These are phyloP conservation scores for Stichopus horrens DNA, from an alignment of 53 echinoderm and acorn worm genomes.

Conservation along the genomic window DNA sequence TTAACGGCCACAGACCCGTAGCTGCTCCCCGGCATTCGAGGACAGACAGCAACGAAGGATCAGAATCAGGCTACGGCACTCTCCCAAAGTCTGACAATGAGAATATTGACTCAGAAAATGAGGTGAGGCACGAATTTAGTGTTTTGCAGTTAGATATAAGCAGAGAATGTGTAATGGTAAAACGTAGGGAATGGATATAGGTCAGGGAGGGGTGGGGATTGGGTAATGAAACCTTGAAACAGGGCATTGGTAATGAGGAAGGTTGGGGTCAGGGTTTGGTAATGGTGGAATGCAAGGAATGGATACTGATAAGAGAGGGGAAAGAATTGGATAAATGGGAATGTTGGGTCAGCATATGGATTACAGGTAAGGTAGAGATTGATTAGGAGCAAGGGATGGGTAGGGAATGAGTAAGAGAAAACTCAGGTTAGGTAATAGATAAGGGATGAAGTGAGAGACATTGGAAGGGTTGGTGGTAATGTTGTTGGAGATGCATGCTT, in stretches of 20 bases:
- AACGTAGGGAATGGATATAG: not conserved
- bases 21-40: constrained; percentile 56
- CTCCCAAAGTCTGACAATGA: constrained; percentile 85
- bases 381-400: not conserved
- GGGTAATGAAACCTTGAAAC: not conserved
- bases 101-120: constrained; percentile 77
- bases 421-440: no score
- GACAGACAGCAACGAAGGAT: constrained; percentile 85
- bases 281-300: not conserved
- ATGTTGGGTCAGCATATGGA: not conserved
- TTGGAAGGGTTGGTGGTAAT: no score
- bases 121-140: constrained; percentile 49
- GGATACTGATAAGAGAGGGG: not conserved
- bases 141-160: no score
- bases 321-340: not conserved
- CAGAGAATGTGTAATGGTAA: no score
- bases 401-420: not conserved
- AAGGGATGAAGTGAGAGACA: no score
- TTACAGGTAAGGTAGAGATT: not conserved
- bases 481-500: no score
- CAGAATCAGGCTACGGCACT: constrained; percentile 93
- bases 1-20: constrained; percentile 46
- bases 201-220: not conserved
- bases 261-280: not conserved
- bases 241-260: not conserved